A percentile compares a stretch with the other conserved stretches of the same genome.
Conservation (phyloP, 2,797 vertebrate species). For the Iguana delicatissima region DNA sequence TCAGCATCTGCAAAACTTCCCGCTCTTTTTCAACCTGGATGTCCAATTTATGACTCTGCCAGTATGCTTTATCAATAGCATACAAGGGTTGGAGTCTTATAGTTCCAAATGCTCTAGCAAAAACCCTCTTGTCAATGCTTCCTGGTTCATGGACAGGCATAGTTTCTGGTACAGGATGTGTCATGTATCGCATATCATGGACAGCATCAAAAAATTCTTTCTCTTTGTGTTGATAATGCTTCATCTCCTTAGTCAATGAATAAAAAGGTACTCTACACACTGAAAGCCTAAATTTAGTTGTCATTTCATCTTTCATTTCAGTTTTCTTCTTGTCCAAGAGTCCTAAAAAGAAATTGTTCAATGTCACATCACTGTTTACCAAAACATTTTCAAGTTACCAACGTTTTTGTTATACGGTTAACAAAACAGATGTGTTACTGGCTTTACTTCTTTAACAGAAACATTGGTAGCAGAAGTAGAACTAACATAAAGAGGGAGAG, state of each 20-base stretch:
- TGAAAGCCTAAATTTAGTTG: constrained; percentile 61
- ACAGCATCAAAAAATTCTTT: constrained; percentile 46
- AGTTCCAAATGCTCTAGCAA: constrained; percentile 32
- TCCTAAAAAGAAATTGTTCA: constrained; percentile 34
- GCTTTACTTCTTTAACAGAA: no score
- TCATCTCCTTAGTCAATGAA: constrained; percentile 49
- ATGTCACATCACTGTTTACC: neutral
- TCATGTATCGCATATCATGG: constrained; percentile 40
- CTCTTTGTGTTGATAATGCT: constrained; percentile 52
- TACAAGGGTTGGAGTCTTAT: constrained; percentile 61
- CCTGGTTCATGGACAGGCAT: neutral
- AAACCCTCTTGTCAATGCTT: constrained; percentile 40
- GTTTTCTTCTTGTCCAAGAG: constrained; percentile 15
- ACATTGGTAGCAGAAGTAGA: no score
- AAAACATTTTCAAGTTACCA: neutral
- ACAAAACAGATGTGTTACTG: no score
- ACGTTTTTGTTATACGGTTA: neutral
- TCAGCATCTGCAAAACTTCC: constrained; percentile 28
- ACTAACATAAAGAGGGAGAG: no score
- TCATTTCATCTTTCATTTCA: constrained; percentile 8
- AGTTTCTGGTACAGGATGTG: constrained; percentile 2
- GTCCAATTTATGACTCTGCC: constrained; percentile 48
- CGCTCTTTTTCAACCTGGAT: constrained; percentile 34
- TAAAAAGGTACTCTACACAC: constrained; percentile 63
- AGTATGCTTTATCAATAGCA: constrained; percentile 70